These are phyloP conservation scores for Ammodramus savannarum DNA, from an alignment of 2,113 vertebrate species.

Conservation along the genomic window DNA sequence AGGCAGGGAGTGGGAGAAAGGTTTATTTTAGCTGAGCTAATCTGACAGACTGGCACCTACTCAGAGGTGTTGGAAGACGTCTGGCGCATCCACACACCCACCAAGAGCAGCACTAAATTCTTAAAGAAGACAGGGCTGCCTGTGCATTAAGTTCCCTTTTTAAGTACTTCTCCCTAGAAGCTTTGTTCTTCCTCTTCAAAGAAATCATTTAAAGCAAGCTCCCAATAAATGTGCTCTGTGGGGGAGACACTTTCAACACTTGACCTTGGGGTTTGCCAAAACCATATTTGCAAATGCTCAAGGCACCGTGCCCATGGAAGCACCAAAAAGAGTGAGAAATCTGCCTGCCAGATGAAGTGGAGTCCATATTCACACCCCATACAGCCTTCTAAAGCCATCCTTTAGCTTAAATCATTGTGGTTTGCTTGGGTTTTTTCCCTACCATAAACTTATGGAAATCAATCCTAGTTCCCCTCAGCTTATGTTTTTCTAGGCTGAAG, in stretches of 20 bases:
- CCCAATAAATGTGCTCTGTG: neutral
- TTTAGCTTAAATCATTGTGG: neutral
- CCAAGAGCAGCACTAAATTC: neutral
- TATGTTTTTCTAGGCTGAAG: neutral
- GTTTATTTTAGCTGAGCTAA: slow-evolving; percentile 53
- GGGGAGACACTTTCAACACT: neutral
- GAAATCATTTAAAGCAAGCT: neutral
- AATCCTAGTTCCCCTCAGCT: neutral
- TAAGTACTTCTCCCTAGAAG: neutral
- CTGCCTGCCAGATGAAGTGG: neutral
- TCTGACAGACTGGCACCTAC: slow-evolving; percentile 57
- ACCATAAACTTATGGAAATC: fast-evolving
- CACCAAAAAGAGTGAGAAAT: neutral
- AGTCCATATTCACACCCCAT: neutral
- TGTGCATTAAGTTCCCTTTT: neutral
- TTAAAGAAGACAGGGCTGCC: neutral
- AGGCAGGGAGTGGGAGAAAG: slow-evolving; percentile 31
- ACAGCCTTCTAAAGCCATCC: neutral
- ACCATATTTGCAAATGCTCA: neutral
- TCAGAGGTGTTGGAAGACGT: slow-evolving; percentile 40
- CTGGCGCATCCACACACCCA: slow-evolving; percentile 31
- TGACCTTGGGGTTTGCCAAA: neutral
- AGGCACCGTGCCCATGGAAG: neutral
- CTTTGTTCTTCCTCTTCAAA: neutral
- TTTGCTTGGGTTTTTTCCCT: neutral